Conservation (phyloP, 2,888 invertebrate species). For the Oscheius myriophilus region DNA sequence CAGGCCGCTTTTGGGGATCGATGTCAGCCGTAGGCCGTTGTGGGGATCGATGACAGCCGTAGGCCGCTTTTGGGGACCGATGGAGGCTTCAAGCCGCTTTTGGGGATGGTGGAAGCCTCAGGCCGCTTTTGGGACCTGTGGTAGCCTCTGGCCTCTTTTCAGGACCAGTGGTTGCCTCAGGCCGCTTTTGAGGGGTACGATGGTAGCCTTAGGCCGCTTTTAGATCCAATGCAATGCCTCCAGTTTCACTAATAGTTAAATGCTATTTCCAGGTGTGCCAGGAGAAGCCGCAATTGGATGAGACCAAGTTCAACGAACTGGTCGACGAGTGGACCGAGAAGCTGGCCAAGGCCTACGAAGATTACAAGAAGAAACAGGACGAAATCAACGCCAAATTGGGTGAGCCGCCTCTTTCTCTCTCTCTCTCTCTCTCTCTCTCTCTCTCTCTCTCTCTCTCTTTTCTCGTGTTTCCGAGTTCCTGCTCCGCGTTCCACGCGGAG, state of each 20-base stretch:
- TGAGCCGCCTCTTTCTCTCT: constrained; percentile 7
- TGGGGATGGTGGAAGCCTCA: too few relatives aligned
- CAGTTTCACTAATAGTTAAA: not conserved
- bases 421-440: not conserved
- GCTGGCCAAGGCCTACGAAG: constrained; percentile 53
- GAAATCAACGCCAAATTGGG: constrained; percentile 43
- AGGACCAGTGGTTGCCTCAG: too few relatives aligned
- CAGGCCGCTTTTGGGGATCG: too few relatives aligned
- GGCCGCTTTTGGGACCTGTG: too few relatives aligned
- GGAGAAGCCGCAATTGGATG: constrained; percentile 61
- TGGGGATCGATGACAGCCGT: too few relatives aligned
- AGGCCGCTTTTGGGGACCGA: too few relatives aligned
- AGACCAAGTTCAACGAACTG: constrained; percentile 57
- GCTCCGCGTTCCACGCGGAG: too few relatives aligned
- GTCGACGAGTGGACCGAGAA: constrained; percentile 61
- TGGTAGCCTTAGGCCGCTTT: too few relatives aligned
- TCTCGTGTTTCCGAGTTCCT: not conserved
- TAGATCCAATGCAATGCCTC: not conserved
- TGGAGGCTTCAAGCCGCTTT: too few relatives aligned
- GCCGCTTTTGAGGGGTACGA: too few relatives aligned
- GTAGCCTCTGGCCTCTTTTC: too few relatives aligned
- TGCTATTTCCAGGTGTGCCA: constrained; percentile 44
- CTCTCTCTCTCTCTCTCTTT: not conserved
- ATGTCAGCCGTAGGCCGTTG: too few relatives aligned
- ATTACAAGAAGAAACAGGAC: constrained; percentile 55